Conservation (phyloP, 1,140 invertebrate species). For the Diorhabda elongata region DNA sequence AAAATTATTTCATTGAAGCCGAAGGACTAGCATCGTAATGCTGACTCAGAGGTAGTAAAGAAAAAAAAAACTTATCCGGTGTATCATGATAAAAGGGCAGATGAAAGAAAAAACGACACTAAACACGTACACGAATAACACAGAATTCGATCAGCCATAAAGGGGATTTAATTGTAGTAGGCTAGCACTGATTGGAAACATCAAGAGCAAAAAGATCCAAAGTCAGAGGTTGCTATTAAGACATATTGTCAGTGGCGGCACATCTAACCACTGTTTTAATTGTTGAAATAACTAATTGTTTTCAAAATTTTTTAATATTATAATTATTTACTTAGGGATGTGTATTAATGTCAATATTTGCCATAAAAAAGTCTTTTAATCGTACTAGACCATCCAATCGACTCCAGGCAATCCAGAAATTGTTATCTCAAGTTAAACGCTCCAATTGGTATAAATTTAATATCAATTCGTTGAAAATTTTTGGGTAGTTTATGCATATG, state of each 20-base stretch:
- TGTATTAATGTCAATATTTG: no score
- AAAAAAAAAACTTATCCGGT: background rate
- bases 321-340: no score
- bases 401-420: no score
- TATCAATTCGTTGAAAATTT: no score
- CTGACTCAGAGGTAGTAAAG: background rate
- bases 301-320: no score
- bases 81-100: conserved; percentile 2
- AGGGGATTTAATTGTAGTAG: conserved; percentile 21
- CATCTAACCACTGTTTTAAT: no score
- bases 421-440: no score
- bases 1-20: background rate
- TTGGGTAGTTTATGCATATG: no score
- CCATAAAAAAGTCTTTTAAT: no score
- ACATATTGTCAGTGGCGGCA: background rate
- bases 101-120: conserved; percentile 2
- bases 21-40: background rate
- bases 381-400: no score
- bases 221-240: conserved; percentile 14
- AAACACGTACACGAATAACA: conserved; percentile 8
- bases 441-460: no score
- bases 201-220: conserved; percentile 5
- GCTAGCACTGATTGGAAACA: conserved; percentile 17
- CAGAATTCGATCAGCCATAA: conserved; percentile 22
- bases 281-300: no score